Evolutionary conservation across 1,140 invertebrate species (phyloP).

Genomic region (Wasmannia auropunctata): DNA sequence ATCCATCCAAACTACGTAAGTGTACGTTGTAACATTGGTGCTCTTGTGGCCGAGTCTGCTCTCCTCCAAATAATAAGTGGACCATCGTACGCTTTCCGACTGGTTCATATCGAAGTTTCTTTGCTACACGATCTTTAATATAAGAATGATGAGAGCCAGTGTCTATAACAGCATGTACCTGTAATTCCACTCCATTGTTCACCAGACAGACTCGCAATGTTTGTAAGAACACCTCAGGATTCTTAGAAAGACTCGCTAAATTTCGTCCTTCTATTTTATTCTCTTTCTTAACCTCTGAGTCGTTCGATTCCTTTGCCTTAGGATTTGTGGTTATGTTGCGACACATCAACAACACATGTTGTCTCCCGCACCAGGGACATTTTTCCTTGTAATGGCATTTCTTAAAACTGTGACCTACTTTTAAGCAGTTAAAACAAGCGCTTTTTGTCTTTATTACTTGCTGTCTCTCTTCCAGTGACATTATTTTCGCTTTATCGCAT

Average conservation of each 20-base stretch:
- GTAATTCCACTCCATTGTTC: not conserved
- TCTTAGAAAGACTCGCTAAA: conserved; percentile 14
- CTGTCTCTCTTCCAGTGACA: not conserved
- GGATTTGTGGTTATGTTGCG: not conserved
- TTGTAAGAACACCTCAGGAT: conserved; percentile 58
- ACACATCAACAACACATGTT: not conserved
- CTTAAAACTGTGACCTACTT: not conserved
- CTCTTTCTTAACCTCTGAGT: not conserved
- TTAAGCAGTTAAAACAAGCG: not conserved
- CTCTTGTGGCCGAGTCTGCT: not conserved
- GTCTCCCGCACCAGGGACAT: not conserved
- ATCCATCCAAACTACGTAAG: conserved; percentile 36
- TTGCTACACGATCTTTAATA: not conserved
- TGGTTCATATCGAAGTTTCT: conserved; percentile 8
- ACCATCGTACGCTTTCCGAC: conserved; percentile 21
- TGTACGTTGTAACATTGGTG: conserved; percentile 50
- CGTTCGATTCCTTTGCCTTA: not conserved
- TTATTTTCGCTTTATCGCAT: not conserved
- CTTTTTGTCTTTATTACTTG: not conserved
- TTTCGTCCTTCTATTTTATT: not conserved
- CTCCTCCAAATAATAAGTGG: conserved; percentile 55
- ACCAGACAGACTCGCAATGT: conserved; percentile 46
- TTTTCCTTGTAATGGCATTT: not conserved
- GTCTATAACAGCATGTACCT: conserved; percentile 57
- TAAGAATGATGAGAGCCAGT: conserved; percentile 58